Base-by-base conservation (phyloP, 2,888 invertebrate genomes). In the Matsumyia berberina region DNA sequence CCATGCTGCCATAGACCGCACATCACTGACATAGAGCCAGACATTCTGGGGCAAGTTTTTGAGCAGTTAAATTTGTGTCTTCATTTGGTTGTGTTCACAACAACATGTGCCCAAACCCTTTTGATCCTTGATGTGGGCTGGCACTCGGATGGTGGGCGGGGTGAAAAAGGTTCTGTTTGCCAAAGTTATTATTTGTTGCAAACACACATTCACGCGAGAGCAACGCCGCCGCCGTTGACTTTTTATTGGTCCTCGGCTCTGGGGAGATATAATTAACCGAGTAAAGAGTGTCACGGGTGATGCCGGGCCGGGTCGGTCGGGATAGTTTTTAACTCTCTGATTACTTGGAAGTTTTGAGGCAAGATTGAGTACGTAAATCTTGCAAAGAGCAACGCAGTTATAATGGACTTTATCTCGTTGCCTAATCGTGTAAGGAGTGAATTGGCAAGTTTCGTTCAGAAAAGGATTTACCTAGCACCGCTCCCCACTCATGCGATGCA, bases 21-120 rank as follows among this genome's bases (percentile, higher is more conserved):
- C 29, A 70, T 57, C 35, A 79, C 58, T 55, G 64, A 62, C 58
- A 74, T 39, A 70, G 69, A 24, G 24, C n/a, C n/a, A n/a, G 4
- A 4, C 24, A 74, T 85, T 82, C 53, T 37, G 57, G 69, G 85
- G 85, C 55, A 76, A 80, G 74, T 85, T 85, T 80, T 80, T 66
- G 51, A 76, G 66, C 58, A 69, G 74, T 77, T 58, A 72, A 79
- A 72, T 72, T 85, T 85, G 85, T 80, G 85, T 80, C 85, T 85
- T 66, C 55, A 85, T 85, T 85, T 76, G 58, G 73, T 70, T 57
- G 73, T 64, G 44, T 53, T 29, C 53, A 69, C 69, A 62, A 58
- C 58, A 66, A 53, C 72, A 69, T 76, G 57, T 57, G 64, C 51
- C 17, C 53, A n/a, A 44, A 46, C 31, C 51, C 12, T 33, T 24